These are phyloP conservation scores for Poeciliopsis occidentalis DNA, from an alignment of 2,113 vertebrate species.

Conservation along the genomic window DNA sequence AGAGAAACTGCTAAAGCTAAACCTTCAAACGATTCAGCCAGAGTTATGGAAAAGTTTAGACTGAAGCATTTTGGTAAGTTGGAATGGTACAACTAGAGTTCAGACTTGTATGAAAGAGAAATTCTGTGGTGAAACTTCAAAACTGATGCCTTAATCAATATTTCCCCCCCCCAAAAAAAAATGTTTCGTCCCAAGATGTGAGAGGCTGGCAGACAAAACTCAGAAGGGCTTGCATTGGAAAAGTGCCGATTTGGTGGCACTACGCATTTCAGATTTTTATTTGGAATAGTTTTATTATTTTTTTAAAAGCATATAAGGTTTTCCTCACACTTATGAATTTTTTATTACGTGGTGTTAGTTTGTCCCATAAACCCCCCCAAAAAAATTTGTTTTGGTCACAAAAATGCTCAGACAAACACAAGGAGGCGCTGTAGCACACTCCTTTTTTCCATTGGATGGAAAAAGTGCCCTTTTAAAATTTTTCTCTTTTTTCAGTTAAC, in stretches of 20 bases:
- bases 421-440: no score
- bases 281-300: background rate
- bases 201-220: background rate
- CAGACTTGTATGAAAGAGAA: background rate
- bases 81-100: background rate
- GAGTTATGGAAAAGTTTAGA: background rate
- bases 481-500: no score
- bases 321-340: background rate
- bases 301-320: background rate
- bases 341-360: background rate
- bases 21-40: background rate
- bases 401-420: no score
- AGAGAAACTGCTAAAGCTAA: background rate
- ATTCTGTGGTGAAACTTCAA: background rate
- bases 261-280: background rate
- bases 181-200: background rate
- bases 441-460: no score
- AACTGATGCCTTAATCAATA: background rate
- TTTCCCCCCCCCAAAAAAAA: no score
- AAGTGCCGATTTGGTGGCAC: background rate
- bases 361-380: background rate
- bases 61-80: background rate
- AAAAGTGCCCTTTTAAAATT: no score
- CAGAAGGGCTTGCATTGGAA: no score
- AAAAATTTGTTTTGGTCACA: no score